These are phyloP conservation scores for Nematolebias whitei DNA, from an alignment of 2,113 vertebrate genomes.

Conservation along the genomic window DNA sequence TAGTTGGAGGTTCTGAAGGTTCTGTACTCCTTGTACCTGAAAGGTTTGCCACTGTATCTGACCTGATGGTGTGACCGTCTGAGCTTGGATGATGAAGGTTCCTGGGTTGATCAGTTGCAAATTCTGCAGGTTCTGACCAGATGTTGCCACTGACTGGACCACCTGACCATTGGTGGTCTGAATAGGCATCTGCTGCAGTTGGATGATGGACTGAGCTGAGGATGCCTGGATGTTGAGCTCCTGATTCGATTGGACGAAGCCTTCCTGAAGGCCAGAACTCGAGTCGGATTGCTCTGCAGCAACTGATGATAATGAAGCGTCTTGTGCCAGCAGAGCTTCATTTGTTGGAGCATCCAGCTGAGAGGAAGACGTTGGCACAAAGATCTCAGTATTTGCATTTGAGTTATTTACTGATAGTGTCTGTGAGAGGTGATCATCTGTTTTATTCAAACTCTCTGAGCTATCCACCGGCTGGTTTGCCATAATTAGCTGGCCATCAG, in stretches of 20 bases:
- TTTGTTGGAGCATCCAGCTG: conserved; percentile 89
- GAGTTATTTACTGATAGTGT: conserved; percentile 86
- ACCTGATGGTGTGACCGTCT: conserved; percentile 96
- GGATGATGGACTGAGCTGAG: conserved; percentile 89
- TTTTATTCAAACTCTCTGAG: conserved; percentile 89
- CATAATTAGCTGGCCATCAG: conserved; percentile 96
- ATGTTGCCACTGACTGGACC: conserved; percentile 87
- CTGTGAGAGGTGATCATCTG: conserved; percentile 89
- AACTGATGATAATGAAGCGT: conserved; percentile 81
- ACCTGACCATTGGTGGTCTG: conserved; percentile 91
- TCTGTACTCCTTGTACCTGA: conserved; percentile 99
- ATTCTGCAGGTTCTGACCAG: conserved; percentile 89
- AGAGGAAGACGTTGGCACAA: conserved; percentile 96
- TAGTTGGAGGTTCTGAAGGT: conserved; percentile 98
- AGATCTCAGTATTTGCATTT: conserved; percentile 90
- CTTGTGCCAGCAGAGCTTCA: conserved; percentile 90
- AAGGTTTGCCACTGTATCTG: conserved; percentile 99
- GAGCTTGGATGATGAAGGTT: conserved; percentile 98
- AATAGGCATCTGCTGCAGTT: conserved; percentile 92
- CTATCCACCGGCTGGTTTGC: conserved; percentile 87
- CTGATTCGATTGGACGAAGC: conserved; percentile 90
- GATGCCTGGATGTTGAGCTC: conserved; percentile 91
- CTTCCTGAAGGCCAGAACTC: conserved; percentile 88
- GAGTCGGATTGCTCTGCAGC: conserved; percentile 85
- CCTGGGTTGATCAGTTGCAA: conserved; percentile 97